Evolutionary conservation across 1,140 invertebrate species (phyloP).

Genomic region (Cherax destructor): DNA sequence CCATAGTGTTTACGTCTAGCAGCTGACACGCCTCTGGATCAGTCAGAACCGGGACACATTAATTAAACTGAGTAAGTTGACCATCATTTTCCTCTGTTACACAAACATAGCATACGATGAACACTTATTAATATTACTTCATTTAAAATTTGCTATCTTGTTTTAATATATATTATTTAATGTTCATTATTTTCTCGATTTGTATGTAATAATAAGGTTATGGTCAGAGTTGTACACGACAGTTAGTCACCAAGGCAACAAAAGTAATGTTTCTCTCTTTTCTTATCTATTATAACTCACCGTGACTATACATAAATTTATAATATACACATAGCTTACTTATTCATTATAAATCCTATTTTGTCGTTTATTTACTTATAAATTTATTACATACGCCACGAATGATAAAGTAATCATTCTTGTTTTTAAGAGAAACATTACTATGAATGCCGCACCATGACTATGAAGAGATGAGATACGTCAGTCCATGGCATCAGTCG

Average conservation of each 20-base stretch:
- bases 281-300: background rate
- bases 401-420: background rate
- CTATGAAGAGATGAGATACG: no score
- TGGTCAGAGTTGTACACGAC: background rate
- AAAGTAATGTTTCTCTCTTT: background rate
- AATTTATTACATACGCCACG: background rate
- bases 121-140: background rate
- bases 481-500: no score
- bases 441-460: background rate
- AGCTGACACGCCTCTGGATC: background rate
- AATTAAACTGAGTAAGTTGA: no score
- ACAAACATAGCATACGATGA: background rate
- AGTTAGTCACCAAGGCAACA: constrained; percentile 10
- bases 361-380: no score
- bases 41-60: background rate
- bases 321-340: background rate
- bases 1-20: background rate
- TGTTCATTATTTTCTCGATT: background rate
- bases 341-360: background rate
- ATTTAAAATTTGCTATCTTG: background rate
- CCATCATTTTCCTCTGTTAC: no score
- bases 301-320: background rate
- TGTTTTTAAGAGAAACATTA: background rate
- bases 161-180: background rate
- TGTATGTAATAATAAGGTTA: background rate